Percentiles rank a stretch among this genome's conserved stretches.
Conservation (phyloP, 2,888 invertebrate genomes). For the Tineola bisselliella region DNA sequence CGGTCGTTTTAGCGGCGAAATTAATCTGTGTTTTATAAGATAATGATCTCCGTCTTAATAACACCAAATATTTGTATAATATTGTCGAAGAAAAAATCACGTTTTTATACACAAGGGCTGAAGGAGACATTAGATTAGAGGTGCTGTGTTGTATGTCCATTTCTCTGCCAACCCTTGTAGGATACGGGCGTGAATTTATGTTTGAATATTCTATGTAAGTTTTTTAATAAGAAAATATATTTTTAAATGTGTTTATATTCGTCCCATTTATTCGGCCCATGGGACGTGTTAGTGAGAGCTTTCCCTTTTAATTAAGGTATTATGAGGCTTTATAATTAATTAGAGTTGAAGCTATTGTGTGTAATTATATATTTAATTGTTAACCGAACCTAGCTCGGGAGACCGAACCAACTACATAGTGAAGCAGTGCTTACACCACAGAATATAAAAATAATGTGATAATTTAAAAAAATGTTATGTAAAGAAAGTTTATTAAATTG, state of each 20-base stretch:
- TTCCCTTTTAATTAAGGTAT: not conserved
- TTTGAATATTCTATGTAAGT: not conserved
- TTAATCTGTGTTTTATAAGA: not conserved
- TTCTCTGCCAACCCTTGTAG: not conserved
- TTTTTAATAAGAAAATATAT: not conserved
- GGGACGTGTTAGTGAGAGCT: not conserved
- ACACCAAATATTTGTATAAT: not conserved
- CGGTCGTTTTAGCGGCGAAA: too few species aligned
- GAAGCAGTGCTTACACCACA: too few species aligned
- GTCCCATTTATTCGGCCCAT: not conserved
- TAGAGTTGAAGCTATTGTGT: too few species aligned
- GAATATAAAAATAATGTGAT: not conserved
- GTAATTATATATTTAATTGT: too few species aligned
- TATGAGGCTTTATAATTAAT: not conserved
- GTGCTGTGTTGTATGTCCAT: not conserved
- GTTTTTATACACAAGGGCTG: not conserved
- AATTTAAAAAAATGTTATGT: slow-evolving; percentile 21
- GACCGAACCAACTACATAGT: too few species aligned
- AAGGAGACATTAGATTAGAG: not conserved
- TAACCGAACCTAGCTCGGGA: too few species aligned
- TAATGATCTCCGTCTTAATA: not conserved
- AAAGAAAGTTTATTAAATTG: slow-evolving; percentile 18
- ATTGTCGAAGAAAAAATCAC: too few species aligned
- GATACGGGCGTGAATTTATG: not conserved
- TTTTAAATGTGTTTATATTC: not conserved